Base-by-base conservation (phyloP, 1,140 invertebrate species). In the Drosophila insularis region DNA sequence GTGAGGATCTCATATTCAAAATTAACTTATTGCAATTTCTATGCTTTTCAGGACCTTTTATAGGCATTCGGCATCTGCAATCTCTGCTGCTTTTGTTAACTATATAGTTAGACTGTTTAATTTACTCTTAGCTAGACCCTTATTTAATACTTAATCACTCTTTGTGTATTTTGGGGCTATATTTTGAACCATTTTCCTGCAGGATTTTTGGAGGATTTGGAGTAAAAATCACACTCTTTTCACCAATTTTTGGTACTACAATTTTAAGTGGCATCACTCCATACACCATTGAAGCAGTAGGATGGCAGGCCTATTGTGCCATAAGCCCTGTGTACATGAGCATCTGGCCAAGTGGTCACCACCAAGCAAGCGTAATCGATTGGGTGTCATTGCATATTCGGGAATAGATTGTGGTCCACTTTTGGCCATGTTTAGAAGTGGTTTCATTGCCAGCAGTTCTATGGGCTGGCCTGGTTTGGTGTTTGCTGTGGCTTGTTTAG, bases 391-490 rank as follows among this genome's bases (percentile, higher is more conserved):
- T 40, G 92, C 94, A 11, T 94, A 95, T 90, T 93, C 93, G 72
- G 95, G 95, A 2, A 92, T 93, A 1, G 94, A 96, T 81, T 94
- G 96, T 72, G 96, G 96, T 4, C 96, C 95, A 1, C 96, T 95
- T 1, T 94, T 97, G 7, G 90, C 96, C 0, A 93, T 95, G 13
- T 93, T 96, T 89, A 62, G 75, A 1, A 94, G 94, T 32, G 96
- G 96, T 1, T 71, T 93, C 1, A 92, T 97, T 2, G 94, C 95
- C 0, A 92, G 92, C 1, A 94, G 95, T 1, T 70, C 71, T 0
- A 75, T 93, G 17, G 96, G 96, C 11, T 97, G 96, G 96, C 96
- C 96, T 0, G 93, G 94, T 93, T 0, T 96, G 95, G 94, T 93
- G 93, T 5, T 56, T 94, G 0, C 14, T 94, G 0, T 97, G 95